Conservation (phyloP, 2,888 invertebrate genomes). For the Dasysyrphus albostriatus region DNA sequence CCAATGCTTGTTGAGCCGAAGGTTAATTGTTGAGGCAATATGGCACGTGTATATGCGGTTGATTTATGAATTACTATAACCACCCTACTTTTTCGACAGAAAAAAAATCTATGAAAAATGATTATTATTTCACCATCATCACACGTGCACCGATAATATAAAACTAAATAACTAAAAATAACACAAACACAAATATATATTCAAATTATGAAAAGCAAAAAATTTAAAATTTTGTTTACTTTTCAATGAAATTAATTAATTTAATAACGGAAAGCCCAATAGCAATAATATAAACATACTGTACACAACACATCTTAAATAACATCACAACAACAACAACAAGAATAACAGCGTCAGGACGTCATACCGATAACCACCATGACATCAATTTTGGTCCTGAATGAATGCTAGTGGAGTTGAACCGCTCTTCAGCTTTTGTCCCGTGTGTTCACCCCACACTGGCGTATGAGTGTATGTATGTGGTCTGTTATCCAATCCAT, state of each 20-base stretch:
- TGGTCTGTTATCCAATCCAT: slow-evolving; percentile 49
- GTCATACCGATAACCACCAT: slow-evolving; percentile 25
- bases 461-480: not conserved
- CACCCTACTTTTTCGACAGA: not conserved
- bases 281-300: not conserved
- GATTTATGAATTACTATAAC: slow-evolving; percentile 49
- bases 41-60: slow-evolving; percentile 66
- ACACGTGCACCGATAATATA: not conserved
- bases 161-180: not conserved
- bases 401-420: not conserved
- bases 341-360: slow-evolving; percentile 14
- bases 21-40: slow-evolving; percentile 66
- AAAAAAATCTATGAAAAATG: slow-evolving; percentile 11
- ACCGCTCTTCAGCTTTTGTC: not conserved
- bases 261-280: slow-evolving; percentile 16
- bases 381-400: slow-evolving; percentile 35
- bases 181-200: no score
- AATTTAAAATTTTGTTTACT: slow-evolving; percentile 57
- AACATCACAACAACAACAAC: slow-evolving; percentile 18
- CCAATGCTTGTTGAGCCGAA: slow-evolving; percentile 52
- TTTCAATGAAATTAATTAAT: slow-evolving; percentile 58
- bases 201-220: not conserved
- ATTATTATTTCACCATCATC: slow-evolving; percentile 23
- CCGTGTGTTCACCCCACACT: not conserved
- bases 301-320: not conserved